These are phyloP conservation scores for Spisula solida DNA, from an alignment of 2,888 invertebrate genomes.

Conservation along the genomic window DNA sequence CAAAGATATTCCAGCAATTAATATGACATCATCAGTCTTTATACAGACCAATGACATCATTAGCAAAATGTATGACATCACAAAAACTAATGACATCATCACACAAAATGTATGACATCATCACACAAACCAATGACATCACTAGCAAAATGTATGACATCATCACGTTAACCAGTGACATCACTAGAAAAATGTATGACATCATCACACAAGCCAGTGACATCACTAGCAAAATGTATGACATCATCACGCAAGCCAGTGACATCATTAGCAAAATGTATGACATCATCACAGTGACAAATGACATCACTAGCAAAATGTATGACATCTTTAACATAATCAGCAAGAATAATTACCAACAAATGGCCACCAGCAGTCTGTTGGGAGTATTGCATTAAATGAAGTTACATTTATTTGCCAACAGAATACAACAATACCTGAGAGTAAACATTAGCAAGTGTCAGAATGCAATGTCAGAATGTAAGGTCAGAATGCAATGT, in stretches of 20 bases:
- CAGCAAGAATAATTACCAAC: background rate
- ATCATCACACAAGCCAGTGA: background rate
- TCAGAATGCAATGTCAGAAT: no score
- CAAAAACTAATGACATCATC: background rate
- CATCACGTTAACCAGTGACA: background rate
- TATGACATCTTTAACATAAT: background rate
- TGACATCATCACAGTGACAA: background rate
- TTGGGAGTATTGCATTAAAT: no score
- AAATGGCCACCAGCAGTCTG: background rate
- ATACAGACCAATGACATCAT: background rate
- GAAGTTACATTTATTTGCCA: no score
- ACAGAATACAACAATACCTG: no score
- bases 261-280: conserved; percentile 7
- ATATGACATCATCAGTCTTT: background rate
- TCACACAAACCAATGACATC: background rate
- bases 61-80: background rate
- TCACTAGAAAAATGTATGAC: background rate
- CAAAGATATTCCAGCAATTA: no score
- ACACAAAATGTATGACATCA: background rate
- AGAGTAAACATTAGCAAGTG: no score
- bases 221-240: background rate
- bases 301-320: background rate
- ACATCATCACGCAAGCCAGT: background rate
- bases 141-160: background rate
- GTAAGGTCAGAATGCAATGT: no score